Percentiles rank a stretch among this genome's conserved stretches.
Conservation (phyloP, 2,113 vertebrate species). For the Asarcornis scutulata region DNA sequence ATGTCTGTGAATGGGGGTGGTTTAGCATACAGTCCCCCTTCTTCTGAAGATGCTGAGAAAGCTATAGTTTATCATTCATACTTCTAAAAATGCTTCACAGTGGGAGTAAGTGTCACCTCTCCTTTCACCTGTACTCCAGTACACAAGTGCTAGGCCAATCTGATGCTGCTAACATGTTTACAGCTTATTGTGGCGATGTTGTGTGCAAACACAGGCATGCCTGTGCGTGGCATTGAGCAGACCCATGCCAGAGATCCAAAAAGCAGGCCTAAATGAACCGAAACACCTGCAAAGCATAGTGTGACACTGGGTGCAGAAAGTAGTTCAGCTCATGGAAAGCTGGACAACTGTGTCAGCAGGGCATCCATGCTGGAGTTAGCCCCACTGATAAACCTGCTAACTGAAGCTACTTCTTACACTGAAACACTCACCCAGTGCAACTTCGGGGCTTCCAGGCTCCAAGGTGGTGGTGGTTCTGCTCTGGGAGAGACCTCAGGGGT, state of each 20-base stretch:
- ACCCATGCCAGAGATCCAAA: neutral
- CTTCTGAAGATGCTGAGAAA: neutral
- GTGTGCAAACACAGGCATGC: neutral
- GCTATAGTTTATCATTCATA: neutral
- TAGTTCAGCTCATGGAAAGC: neutral
- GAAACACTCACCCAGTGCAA: neutral
- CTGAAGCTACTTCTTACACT: neutral
- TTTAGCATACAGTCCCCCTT: neutral
- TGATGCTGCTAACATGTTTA: neutral
- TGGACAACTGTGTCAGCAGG: neutral
- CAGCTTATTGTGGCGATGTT: neutral
- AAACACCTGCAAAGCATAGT: neutral
- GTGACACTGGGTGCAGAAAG: neutral
- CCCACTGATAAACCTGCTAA: neutral
- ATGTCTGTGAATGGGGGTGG: neutral
- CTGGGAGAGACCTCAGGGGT: neutral
- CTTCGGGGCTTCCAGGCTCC: neutral
- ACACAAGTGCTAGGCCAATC: neutral
- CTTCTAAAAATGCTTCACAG: conserved; percentile 10
- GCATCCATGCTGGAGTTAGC: neutral
- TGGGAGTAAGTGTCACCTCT: neutral
- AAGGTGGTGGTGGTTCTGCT: neutral
- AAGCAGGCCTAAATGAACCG: neutral
- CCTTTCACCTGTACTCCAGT: neutral
- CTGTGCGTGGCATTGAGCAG: neutral